These are phyloP conservation scores for Sebastes diploproa DNA, from an alignment of 2,797 vertebrate species.

Conservation along the genomic window DNA sequence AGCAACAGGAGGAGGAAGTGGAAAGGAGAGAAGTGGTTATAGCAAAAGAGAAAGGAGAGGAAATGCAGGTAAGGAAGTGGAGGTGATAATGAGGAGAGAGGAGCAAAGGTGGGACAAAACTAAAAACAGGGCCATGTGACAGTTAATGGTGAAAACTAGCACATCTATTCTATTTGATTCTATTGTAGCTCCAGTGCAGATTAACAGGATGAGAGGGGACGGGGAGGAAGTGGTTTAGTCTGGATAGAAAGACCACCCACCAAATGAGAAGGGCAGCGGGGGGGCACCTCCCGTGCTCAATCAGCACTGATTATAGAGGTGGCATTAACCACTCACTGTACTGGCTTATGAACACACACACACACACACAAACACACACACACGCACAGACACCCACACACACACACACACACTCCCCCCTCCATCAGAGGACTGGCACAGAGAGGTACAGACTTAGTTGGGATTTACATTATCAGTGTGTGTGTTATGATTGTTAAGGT, in stretches of 20 bases:
- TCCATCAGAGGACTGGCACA: slow-evolving; percentile 33
- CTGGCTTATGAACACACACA: neutral
- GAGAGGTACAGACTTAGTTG: slow-evolving; percentile 39
- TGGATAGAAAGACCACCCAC: slow-evolving; percentile 59
- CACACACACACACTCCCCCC: neutral
- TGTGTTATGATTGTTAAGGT: slow-evolving; percentile 1
- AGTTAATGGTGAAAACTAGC: neutral
- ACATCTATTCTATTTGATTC: neutral
- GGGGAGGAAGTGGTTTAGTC: slow-evolving; percentile 15
- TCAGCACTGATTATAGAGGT: slow-evolving; percentile 37
- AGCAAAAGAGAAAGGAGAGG: neutral
- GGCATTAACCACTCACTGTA: slow-evolving; percentile 41
- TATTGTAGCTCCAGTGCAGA: neutral
- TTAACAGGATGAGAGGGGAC: slow-evolving; percentile 7
- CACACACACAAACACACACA: neutral
- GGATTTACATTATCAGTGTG: slow-evolving; percentile 24
- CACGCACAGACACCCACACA: slow-evolving; percentile 4
- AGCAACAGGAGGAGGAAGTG: neutral
- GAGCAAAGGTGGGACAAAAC: neutral
- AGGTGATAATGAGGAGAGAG: slow-evolving; percentile 15
- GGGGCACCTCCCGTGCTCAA: slow-evolving; percentile 28
- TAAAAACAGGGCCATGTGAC: neutral
- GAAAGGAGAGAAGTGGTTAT: neutral
- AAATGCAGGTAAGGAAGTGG: neutral
- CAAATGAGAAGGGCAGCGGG: slow-evolving; percentile 21